phyloP scores from a whole-genome alignment of 2,888 invertebrate genomes.

The Calephelis perditalis region DNA sequence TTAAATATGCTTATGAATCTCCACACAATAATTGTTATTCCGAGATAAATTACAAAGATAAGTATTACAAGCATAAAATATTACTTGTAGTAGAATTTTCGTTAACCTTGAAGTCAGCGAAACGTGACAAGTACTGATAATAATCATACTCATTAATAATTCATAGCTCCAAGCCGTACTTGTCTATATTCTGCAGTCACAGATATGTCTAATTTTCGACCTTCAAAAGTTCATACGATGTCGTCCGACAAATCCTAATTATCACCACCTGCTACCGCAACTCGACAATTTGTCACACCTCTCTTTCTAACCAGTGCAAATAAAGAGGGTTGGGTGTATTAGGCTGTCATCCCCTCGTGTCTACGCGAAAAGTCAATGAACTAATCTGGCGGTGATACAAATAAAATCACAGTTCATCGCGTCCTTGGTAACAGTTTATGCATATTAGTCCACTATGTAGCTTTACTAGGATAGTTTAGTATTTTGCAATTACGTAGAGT shows the following conservation, averaged over 20 bases:
- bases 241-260: constrained; percentile 57
- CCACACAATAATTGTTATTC: constrained; percentile 3
- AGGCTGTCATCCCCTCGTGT: constrained; percentile 46
- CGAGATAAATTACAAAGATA: constrained; percentile 5
- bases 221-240: constrained; percentile 66
- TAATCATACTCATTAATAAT: constrained; percentile 19
- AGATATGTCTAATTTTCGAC: constrained; percentile 52
- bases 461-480: neutral
- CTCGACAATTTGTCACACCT: constrained; percentile 50
- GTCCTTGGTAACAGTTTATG: constrained; percentile 11
- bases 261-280: constrained; percentile 67
- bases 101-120: constrained; percentile 24
- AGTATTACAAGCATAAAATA: constrained; percentile 10
- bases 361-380: constrained; percentile 70
- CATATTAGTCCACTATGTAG: constrained; percentile 2
- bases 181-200: constrained; percentile 14
- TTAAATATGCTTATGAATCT: neutral
- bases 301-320: constrained; percentile 37
- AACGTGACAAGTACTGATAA: constrained; percentile 21
- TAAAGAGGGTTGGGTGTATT: constrained; percentile 35
- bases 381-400: constrained; percentile 47
- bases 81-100: constrained; percentile 4
- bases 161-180: neutral
- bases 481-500: neutral
- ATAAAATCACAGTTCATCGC: constrained; percentile 5